These are phyloP conservation scores for Zophobas morio DNA, from an alignment of 1,140 invertebrate species.

Conservation along the genomic window DNA sequence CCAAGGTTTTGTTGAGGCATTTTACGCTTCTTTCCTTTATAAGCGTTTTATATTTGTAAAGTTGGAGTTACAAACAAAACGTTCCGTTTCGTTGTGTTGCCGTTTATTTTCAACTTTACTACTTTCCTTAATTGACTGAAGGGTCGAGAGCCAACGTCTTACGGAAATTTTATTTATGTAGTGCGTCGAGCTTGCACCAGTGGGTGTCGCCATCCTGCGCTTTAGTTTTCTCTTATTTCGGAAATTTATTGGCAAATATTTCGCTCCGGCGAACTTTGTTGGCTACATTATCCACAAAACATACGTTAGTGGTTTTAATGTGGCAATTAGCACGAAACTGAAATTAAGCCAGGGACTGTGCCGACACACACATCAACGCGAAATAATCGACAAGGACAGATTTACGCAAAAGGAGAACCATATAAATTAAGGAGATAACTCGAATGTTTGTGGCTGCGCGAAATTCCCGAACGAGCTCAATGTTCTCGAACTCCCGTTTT, in stretches of 20 bases:
- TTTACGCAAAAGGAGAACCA: neutral
- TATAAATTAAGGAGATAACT: neutral
- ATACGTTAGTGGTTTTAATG: neutral
- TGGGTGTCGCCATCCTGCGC: neutral
- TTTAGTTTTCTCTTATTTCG: constrained; percentile 13
- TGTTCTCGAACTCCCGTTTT: neutral
- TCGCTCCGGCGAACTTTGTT: constrained; percentile 18
- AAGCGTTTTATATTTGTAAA: neutral
- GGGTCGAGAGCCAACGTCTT: constrained; percentile 25
- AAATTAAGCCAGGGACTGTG: neutral
- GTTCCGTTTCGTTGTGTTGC: neutral
- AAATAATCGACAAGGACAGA: neutral
- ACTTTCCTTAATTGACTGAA: constrained; percentile 31
- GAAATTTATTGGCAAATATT: constrained; percentile 16
- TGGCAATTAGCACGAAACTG: neutral
- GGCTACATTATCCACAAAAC: neutral
- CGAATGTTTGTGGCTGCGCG: neutral
- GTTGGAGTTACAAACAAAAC: constrained; percentile 9
- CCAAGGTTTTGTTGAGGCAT: neutral
- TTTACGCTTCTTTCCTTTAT: neutral
- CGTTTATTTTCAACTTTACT: constrained; percentile 23
- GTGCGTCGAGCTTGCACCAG: no score
- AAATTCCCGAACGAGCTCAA: neutral
- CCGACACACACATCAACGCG: neutral
- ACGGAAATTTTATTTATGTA: constrained; percentile 31